Conservation (phyloP, 2,113 vertebrate genomes). For the Triplophysa rosa region DNA sequence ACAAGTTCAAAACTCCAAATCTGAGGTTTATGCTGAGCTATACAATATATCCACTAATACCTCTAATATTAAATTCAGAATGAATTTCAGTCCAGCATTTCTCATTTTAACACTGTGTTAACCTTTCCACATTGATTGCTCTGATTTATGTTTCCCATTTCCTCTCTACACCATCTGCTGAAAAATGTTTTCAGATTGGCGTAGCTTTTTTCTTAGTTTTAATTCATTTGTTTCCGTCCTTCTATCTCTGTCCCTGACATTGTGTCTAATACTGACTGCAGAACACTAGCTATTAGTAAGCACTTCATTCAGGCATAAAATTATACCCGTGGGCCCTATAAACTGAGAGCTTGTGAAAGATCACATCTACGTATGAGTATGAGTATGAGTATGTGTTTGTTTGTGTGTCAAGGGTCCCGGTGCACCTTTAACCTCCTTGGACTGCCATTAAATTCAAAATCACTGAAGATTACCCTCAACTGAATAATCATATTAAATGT, state of each 20-base stretch:
- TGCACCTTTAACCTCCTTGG: neutral
- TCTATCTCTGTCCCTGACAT: slow-evolving; percentile 22
- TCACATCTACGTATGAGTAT: slow-evolving; percentile 82
- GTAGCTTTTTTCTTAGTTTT: neutral
- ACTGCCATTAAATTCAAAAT: slow-evolving; percentile 40
- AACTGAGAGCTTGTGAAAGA: slow-evolving; percentile 81
- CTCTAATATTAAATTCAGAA: neutral
- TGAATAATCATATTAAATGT: slow-evolving; percentile 36
- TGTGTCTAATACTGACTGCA: slow-evolving; percentile 61
- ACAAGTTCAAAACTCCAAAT: neutral
- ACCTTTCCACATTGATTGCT: slow-evolving; percentile 72
- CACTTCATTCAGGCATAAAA: slow-evolving; percentile 86
- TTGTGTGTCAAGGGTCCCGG: slow-evolving; percentile 5
- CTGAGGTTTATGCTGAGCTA: neutral
- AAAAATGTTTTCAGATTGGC: neutral
- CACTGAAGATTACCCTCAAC: slow-evolving; percentile 26
- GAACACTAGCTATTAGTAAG: slow-evolving; percentile 85
- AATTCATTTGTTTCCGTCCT: slow-evolving; percentile 1
- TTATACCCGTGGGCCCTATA: slow-evolving; percentile 85
- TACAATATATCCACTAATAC: neutral
- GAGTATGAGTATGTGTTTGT: slow-evolving; percentile 54
- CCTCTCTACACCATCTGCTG: slow-evolving; percentile 53
- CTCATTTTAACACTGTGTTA: slow-evolving; percentile 64
- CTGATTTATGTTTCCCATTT: slow-evolving; percentile 75
- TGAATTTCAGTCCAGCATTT: neutral